Evolutionary conservation across 2,113 vertebrate species (phyloP).

Genomic region (Acrocephalus arundinaceus): DNA sequence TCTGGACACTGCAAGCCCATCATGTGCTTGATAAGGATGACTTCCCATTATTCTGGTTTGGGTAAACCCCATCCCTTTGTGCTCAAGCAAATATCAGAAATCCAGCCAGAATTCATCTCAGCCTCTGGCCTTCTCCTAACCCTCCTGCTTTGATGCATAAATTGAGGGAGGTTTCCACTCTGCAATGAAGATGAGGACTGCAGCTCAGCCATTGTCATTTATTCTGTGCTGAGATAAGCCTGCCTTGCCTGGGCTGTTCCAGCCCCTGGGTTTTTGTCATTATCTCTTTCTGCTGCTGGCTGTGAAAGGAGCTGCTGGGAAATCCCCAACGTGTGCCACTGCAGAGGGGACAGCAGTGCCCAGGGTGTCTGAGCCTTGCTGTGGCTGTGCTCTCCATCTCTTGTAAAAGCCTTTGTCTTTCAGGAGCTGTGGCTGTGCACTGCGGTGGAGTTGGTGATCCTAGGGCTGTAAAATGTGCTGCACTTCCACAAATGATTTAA

Average conservation of each 20-base stretch:
- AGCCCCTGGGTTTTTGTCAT: neutral
- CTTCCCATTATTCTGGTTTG: neutral
- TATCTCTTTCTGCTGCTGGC: neutral
- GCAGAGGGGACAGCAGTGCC: neutral
- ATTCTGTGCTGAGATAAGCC: neutral
- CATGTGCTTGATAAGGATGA: neutral
- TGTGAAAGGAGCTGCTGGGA: neutral
- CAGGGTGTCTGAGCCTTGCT: neutral
- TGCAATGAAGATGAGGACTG: neutral
- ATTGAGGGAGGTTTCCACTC: neutral
- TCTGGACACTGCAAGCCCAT: neutral
- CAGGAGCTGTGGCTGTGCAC: neutral
- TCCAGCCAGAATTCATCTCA: neutral
- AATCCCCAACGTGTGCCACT: fast-evolving
- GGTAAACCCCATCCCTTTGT: neutral
- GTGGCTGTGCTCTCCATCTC: neutral
- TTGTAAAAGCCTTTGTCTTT: neutral
- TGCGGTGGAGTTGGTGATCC: neutral
- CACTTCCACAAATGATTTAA: neutral
- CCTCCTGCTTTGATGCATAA: neutral
- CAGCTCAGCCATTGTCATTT: neutral
- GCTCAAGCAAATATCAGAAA: neutral
- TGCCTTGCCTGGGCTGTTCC: neutral
- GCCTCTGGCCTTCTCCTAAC: neutral
- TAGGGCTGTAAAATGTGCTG: neutral